Evolutionary conservation across 2,888 invertebrate genomes (phyloP), one percentile per base, ranked within the genome.

Genomic region (Choristoneura rosaceana): DNA sequence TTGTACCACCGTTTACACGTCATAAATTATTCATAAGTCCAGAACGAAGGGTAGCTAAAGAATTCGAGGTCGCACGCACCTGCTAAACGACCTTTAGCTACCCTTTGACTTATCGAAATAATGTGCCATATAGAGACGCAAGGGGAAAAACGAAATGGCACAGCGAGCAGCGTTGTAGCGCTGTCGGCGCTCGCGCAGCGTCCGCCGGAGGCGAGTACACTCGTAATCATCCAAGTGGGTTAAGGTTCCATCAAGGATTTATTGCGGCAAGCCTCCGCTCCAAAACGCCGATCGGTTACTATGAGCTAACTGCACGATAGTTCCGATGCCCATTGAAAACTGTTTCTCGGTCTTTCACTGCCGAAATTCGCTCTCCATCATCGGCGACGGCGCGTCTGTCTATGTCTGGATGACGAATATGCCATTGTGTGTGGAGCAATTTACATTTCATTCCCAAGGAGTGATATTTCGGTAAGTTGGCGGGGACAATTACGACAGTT

Each of bases 241-340:
- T 94, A 94, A 94, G 94, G 94, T 93, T 91, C 80, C 91, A 91
- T 87, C 94, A 94, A 94, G 94, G 94, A 93, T 94, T 93, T 94
- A 87, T 93, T 94, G 94, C 93, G 92, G 92, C 93, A 94, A 93
- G 92, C 89, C 92, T 87, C 92, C 93, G 93, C 92, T 93, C 93
- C 93, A 92, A 93, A 92, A 93, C 90, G 85, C 85, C 86, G 88
- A 88, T 87, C 86, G 86, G 91, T 91, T 91, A 88, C 91, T 91
- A 88, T 92, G 90, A 92, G 89, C 91, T 89, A 89, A 91, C 90
- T 91, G 88, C 90, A 89, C 87, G 87, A 84, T 83, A 86, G 90
- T 91, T 92, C 92, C 90, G 90, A 89, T 92, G 92, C 92, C 25
- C 55, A 92, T 90, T 90, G 88, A 83, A 87, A 87, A 84, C 76